These are phyloP conservation scores for Triops cancriformis DNA, from an alignment of 1,140 invertebrate species.

Conservation along the genomic window DNA sequence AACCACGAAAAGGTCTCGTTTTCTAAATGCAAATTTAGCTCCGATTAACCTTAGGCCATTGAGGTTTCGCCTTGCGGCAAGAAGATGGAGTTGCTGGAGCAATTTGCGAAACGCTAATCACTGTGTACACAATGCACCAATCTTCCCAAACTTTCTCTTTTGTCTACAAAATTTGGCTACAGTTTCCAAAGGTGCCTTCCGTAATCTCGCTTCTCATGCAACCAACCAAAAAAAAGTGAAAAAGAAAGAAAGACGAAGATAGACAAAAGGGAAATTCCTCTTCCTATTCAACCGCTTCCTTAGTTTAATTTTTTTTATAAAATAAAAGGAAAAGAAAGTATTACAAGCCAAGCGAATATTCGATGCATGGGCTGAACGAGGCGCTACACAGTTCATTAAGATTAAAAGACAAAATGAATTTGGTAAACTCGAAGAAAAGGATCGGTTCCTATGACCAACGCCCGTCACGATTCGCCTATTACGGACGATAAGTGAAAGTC, in stretches of 20 bases:
- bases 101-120: no score
- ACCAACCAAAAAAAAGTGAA: neutral
- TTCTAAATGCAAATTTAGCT: neutral
- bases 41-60: neutral
- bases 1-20: neutral
- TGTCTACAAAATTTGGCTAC: neutral
- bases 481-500: neutral
- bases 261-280: neutral
- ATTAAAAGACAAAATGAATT: neutral
- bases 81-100: no score
- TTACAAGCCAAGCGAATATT: no score
- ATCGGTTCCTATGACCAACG: neutral
- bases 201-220: conserved; percentile 9
- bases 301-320: no score
- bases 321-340: no score
- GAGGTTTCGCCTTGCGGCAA: neutral
- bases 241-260: neutral
- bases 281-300: neutral
- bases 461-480: neutral
- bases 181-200: no score
- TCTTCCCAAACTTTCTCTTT: conserved; percentile 14
- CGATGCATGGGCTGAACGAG: neutral
- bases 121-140: neutral
- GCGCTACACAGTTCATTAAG: neutral
- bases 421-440: neutral